phyloP scores from a whole-genome alignment of 2,888 invertebrate genomes.

The Carcina quercana region DNA sequence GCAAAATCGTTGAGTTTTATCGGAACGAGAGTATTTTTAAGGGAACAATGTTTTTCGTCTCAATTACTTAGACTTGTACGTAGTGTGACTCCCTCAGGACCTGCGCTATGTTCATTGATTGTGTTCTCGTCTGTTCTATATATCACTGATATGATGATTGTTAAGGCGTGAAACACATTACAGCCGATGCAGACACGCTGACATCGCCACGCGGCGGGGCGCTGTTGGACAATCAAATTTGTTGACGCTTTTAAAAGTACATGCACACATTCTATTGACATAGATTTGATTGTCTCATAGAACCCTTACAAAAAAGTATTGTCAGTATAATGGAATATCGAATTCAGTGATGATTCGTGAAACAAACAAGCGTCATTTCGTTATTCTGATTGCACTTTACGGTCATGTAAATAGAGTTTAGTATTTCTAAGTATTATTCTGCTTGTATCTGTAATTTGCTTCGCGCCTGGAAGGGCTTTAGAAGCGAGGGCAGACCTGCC shows the following conservation, averaged over 20 bases:
- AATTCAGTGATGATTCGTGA: conserved; percentile 11
- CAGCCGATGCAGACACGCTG: conserved; percentile 36
- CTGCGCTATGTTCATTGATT: conserved; percentile 17
- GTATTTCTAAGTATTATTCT: conserved; percentile 62
- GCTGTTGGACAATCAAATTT: no score
- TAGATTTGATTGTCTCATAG: no score
- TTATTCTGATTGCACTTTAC: conserved; percentile 21
- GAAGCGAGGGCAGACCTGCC: conserved; percentile 4
- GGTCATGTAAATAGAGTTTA: conserved; percentile 56
- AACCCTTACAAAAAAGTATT: no score
- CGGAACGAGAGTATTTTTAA: conserved; percentile 21
- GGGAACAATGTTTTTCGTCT: conserved; percentile 1
- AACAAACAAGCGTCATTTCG: conserved; percentile 19
- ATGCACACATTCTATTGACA: no score
- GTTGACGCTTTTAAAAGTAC: no score
- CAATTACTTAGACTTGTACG: conserved; percentile 12
- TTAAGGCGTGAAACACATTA: conserved; percentile 65
- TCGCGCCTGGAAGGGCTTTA: conserved; percentile 46
- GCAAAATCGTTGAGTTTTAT: conserved; percentile 20
- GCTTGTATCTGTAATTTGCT: conserved; percentile 61
- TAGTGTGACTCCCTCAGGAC: conserved; percentile 14
- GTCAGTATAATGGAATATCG: no score
- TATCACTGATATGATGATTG: conserved; percentile 26
- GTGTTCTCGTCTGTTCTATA: no score
- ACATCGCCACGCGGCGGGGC: no score